phyloP scores from a whole-genome alignment of 2,888 invertebrate genomes.

The Luffia ferchaultella region DNA sequence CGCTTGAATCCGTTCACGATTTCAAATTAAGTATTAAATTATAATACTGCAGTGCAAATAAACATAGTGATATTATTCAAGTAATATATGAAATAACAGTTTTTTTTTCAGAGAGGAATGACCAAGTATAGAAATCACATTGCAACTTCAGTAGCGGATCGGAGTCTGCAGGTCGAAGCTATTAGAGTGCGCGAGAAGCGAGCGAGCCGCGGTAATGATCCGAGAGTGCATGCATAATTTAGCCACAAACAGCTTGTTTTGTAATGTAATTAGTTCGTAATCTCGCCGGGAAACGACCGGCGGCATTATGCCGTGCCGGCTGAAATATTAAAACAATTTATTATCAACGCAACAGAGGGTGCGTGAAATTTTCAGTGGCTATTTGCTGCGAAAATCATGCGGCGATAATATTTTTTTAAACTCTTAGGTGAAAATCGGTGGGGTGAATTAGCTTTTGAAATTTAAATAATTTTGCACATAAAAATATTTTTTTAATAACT shows the following conservation, averaged over 20 bases:
- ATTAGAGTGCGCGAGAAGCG: not conserved
- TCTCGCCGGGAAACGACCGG: slow-evolving; percentile 56
- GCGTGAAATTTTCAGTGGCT: slow-evolving; percentile 22
- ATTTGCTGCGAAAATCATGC: not conserved
- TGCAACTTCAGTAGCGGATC: not conserved
- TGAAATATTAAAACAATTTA: slow-evolving; percentile 63
- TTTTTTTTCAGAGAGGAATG: not conserved
- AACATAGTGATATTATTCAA: too few relatives aligned
- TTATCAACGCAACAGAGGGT: slow-evolving; percentile 34
- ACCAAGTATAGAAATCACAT: not conserved
- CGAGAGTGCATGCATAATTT: slow-evolving; percentile 65
- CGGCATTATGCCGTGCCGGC: slow-evolving; percentile 50
- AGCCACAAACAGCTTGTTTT: slow-evolving; percentile 59
- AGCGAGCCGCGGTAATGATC: slow-evolving; percentile 49
- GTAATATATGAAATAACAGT: too few relatives aligned
- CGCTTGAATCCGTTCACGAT: too few relatives aligned
- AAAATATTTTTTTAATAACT: too few relatives aligned
- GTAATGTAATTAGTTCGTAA: slow-evolving; percentile 65
- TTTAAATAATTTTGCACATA: too few relatives aligned
- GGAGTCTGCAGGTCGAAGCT: not conserved
- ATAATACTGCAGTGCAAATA: too few relatives aligned
- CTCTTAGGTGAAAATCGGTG: not conserved
- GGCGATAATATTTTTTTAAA: not conserved
- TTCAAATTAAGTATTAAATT: too few relatives aligned
- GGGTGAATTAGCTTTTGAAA: too few relatives aligned